Evolutionary conservation across 2,113 vertebrate genomes (phyloP), one percentile per base, ranked within the genome.

Genomic region (Amblyopsis rosae): DNA sequence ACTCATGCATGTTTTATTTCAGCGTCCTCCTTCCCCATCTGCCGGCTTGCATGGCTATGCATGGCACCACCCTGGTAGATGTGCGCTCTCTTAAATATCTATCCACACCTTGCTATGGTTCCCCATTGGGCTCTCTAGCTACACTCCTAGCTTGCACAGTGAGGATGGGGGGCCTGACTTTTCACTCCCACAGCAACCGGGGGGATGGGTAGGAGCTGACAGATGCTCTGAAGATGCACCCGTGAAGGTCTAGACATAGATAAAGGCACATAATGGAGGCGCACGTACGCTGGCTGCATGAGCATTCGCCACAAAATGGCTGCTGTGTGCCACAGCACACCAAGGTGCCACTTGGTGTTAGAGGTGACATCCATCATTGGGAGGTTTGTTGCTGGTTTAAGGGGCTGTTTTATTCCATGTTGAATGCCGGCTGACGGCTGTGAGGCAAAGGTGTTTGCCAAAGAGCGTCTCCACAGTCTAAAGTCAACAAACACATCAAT

Each of bases 1-100:
- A 95, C 95, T 99, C 96, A 99, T 99, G 96, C 96, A 91, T 91
- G 88, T 91, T 91, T 91, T 90, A 91, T 90, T 87, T 87, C 83
- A 84, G 83, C 88, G 83, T 87, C 85, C 85, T 85, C 87, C 86
- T 88, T 81, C 87, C 87, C 85, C 90, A 89, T 90, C 86, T 89
- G 90, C 85, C 69, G 49, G 69, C 49, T 79, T 87, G 76, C 80
- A 86, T 77, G 79, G 82, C 70, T 11, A 83, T 84, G 81, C 79
- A 85, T 82, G 75, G 86, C 67, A 62, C 35, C 75, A 72, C 67
- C 3, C 45, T 76, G 63, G 77, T 51, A 63, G 70, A 79, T 82
- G 79, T 81, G 59, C 75, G 56, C 41, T 69, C 67, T 84, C 85
- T 88, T 87, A 26, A 26, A 87, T 85, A 81, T 82, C 81, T 80